phyloP scores from a whole-genome alignment of 2,888 invertebrate species.

The Leptopilina myrica region DNA sequence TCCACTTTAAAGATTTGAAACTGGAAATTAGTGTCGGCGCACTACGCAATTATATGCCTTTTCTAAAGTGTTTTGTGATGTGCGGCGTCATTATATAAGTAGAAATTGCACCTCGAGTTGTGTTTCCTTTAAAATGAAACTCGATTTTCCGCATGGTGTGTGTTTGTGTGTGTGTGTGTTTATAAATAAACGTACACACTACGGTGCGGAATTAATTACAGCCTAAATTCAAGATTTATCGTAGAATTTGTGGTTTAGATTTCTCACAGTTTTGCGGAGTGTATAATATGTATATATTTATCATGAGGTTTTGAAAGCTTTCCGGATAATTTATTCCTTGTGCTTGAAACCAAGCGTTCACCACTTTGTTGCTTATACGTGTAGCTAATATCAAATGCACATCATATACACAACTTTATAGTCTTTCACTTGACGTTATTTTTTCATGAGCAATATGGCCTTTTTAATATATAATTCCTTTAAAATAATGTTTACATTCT shows the following conservation, averaged over 20 bases:
- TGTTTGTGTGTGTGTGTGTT: too few species aligned
- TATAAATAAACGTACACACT: not conserved
- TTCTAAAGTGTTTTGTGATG: slow-evolving; percentile 19
- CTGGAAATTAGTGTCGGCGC: slow-evolving; percentile 14
- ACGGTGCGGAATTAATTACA: slow-evolving; percentile 22
- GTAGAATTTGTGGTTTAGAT: not conserved
- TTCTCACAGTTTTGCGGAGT: not conserved
- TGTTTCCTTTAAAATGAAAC: slow-evolving; percentile 18
- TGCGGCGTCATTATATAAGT: slow-evolving; percentile 19
- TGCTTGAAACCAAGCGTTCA: slow-evolving; percentile 4
- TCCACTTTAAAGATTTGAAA: slow-evolving; percentile 4
- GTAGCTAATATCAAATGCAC: slow-evolving; percentile 15
- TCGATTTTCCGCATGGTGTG: slow-evolving; percentile 17
- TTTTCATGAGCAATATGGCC: not conserved
- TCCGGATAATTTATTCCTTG: slow-evolving; percentile 19
- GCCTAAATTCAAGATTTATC: slow-evolving; percentile 29
- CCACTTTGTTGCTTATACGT: not conserved
- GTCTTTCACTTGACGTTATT: slow-evolving; percentile 15
- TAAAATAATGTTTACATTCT: not conserved
- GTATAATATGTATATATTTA: too few species aligned
- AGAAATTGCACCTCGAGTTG: not conserved
- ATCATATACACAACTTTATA: not conserved
- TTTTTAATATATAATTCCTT: not conserved
- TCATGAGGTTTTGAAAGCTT: slow-evolving; percentile 14
- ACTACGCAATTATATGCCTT: not conserved